phyloP scores from a whole-genome alignment of 2,888 invertebrate species.

The Coremacera marginata region DNA sequence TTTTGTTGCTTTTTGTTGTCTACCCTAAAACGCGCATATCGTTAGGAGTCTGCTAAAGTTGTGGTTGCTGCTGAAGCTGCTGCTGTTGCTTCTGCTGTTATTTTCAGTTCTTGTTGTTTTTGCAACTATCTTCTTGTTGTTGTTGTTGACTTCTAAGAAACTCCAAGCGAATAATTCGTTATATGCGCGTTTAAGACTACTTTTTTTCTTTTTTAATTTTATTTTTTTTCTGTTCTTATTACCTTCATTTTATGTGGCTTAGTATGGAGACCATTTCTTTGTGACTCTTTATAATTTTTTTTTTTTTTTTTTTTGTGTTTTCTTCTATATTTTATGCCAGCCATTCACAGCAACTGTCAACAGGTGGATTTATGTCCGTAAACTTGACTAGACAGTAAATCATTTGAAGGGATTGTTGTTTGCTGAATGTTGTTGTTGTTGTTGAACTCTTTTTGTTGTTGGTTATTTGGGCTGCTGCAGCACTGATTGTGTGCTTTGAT shows the following conservation, averaged over 20 bases:
- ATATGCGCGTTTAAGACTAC: slow-evolving; percentile 10
- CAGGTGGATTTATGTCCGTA: slow-evolving; percentile 67
- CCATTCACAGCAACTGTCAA: slow-evolving; percentile 57
- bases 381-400: slow-evolving; percentile 64
- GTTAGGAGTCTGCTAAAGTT: neutral
- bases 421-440: slow-evolving; percentile 1
- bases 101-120: neutral
- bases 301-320: neutral
- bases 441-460: neutral
- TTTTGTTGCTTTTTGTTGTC: slow-evolving; percentile 5
- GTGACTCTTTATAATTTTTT: slow-evolving; percentile 38
- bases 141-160: slow-evolving; percentile 20
- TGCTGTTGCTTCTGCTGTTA: neutral
- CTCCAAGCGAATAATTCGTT: slow-evolving; percentile 11
- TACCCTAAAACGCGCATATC: neutral
- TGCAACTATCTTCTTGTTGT: neutral
- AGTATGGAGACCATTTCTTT: neutral
- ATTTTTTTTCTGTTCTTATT: neutral
- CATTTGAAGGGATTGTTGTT: slow-evolving; percentile 51
- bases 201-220: neutral
- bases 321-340: slow-evolving; percentile 7
- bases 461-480: neutral
- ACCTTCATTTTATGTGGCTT: slow-evolving; percentile 38
- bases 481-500: neutral
- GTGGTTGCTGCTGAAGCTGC: neutral